Evolutionary conservation across 2,113 vertebrate genomes (phyloP).

Genomic region (Oncorhynchus masou): DNA sequence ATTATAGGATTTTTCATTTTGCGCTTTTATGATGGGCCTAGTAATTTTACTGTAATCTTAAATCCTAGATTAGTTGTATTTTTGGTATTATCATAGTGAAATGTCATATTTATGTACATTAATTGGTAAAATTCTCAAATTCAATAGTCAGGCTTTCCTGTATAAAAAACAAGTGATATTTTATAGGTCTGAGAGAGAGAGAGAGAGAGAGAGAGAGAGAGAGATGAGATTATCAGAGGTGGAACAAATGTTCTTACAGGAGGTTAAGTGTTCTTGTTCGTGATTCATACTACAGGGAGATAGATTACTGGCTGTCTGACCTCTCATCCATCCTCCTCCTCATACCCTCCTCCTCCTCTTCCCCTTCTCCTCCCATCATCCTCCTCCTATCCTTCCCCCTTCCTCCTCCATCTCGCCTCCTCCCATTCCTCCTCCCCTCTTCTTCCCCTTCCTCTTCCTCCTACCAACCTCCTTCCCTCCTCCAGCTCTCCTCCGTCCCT

Average conservation of each 20-base stretch:
- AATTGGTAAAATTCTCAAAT: too few relatives aligned
- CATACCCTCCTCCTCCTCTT: neutral
- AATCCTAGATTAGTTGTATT: too few relatives aligned
- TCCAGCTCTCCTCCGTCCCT: conserved; percentile 21
- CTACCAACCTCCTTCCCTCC: too few relatives aligned
- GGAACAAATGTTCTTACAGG: too few relatives aligned
- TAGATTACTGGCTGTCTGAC: neutral
- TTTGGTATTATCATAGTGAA: too few relatives aligned
- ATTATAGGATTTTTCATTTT: neutral
- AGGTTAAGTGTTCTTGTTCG: too few relatives aligned
- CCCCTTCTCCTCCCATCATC: conserved; percentile 7
- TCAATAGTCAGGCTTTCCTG: neutral
- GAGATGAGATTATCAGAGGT: neutral
- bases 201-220: conserved; percentile 19
- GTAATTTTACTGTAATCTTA: too few relatives aligned
- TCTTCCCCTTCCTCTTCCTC: too few relatives aligned
- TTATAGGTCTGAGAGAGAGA: conserved; percentile 62
- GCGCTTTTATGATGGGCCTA: too few relatives aligned
- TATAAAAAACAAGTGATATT: conserved; percentile 48
- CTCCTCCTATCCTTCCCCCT: conserved; percentile 8
- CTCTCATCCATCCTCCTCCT: neutral
- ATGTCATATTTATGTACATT: too few relatives aligned
- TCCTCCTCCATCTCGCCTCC: conserved; percentile 24
- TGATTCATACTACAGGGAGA: neutral
- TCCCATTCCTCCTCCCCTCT: conserved; percentile 26